Conservation (phyloP, 2,113 vertebrate species). For the Drymodes brunneopygia region DNA sequence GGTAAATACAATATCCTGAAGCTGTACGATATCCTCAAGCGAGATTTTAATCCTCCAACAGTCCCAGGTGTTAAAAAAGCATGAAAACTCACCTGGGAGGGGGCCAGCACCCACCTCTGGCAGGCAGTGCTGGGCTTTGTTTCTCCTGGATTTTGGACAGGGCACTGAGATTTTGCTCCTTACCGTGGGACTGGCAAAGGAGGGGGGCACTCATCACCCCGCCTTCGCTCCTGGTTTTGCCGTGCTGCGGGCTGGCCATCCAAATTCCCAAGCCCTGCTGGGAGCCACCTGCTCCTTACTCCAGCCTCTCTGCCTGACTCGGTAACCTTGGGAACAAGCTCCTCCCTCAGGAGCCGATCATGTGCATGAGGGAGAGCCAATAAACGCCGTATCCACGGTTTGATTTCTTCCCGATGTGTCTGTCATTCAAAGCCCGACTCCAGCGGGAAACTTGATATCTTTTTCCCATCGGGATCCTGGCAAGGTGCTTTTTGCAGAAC, state of each 20-base stretch:
- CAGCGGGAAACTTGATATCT: background rate
- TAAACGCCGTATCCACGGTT: rapidly evolving
- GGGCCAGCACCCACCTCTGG: background rate
- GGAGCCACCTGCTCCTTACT: background rate
- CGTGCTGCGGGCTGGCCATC: rapidly evolving
- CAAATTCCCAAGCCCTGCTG: background rate
- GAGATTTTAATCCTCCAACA: background rate
- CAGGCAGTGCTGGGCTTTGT: background rate
- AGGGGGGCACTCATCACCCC: rapidly evolving
- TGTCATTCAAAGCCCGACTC: background rate
- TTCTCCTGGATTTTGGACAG: background rate
- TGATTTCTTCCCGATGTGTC: background rate
- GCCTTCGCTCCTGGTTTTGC: rapidly evolving
- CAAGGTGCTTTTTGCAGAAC: background rate
- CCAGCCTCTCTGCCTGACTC: background rate
- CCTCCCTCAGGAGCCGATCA: background rate
- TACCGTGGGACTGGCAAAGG: background rate
- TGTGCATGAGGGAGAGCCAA: background rate
- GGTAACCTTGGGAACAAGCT: constrained; percentile 1
- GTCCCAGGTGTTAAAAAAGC: background rate
- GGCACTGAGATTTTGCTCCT: background rate
- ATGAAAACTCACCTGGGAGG: background rate
- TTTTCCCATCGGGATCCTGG: background rate
- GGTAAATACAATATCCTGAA: background rate
- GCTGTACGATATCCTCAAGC: background rate